Conservation (phyloP, 2,797 vertebrate species). For the Sus cebifrons region DNA sequence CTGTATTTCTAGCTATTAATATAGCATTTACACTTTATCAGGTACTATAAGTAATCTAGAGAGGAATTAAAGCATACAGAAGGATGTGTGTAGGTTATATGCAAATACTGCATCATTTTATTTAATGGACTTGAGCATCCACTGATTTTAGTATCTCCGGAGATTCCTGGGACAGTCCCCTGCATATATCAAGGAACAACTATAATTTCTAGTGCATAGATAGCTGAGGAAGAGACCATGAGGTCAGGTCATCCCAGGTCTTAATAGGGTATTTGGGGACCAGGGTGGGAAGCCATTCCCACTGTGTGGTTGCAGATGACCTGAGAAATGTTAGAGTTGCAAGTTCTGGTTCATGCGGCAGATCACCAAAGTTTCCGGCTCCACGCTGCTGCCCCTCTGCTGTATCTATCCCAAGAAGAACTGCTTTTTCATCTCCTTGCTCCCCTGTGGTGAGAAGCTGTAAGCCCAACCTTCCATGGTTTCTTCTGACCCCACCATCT, state of each 20-base stretch:
- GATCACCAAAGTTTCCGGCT: neutral
- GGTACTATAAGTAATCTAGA: neutral
- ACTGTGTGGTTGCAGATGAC: neutral
- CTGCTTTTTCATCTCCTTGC: conserved; percentile 17
- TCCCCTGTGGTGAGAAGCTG: conserved; percentile 16
- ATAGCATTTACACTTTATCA: neutral
- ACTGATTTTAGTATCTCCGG: neutral
- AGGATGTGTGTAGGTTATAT: neutral
- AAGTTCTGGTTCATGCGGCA: neutral
- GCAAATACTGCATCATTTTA: neutral
- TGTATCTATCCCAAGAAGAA: neutral
- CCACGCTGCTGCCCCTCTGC: neutral
- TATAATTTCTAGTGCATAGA: neutral
- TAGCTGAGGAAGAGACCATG: neutral
- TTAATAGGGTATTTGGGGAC: neutral
- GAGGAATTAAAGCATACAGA: neutral
- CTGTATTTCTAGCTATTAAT: neutral
- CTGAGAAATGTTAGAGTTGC: neutral
- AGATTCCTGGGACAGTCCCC: neutral
- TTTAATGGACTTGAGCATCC: too few species aligned
- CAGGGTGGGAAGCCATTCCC: neutral
- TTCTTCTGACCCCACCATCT: neutral
- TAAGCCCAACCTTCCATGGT: neutral
- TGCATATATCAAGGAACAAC: neutral
- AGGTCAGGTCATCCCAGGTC: neutral